phyloP scores from a whole-genome alignment of 2,888 invertebrate species.

The Liodrosophila aerea region DNA sequence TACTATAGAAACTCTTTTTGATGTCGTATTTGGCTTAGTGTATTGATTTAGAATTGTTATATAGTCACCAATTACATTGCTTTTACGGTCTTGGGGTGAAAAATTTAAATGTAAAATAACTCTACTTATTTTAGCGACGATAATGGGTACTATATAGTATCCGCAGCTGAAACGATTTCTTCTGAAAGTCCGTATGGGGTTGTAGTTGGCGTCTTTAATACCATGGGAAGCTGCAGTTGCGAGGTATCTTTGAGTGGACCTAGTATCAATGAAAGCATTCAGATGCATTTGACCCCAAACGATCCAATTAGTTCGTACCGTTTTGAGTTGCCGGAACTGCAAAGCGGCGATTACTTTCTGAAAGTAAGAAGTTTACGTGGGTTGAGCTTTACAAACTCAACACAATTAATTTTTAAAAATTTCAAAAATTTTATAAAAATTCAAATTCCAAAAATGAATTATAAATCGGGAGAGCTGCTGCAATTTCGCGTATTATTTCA shows the following conservation, averaged over 20 bases:
- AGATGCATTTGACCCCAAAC: conserved; percentile 14
- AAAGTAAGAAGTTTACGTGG: conserved; percentile 16
- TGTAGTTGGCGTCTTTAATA: conserved; percentile 22
- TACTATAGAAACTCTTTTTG: too few species aligned
- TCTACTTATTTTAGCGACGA: not conserved
- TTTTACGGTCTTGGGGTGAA: too few species aligned
- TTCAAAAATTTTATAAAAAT: conserved; percentile 28
- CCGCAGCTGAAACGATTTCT: conserved; percentile 22
- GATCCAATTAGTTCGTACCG: conserved; percentile 7
- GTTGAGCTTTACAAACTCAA: not conserved
- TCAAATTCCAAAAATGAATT: conserved; percentile 29
- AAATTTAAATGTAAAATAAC: not conserved
- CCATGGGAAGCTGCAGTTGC: conserved; percentile 12
- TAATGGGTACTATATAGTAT: conserved; percentile 15
- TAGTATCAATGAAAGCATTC: not conserved
- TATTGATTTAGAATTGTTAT: too few species aligned
- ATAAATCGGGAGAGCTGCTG: conserved; percentile 27
- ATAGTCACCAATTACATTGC: too few species aligned
- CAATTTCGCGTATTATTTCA: conserved; percentile 38
- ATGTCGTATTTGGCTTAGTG: too few species aligned
- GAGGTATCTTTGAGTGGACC: conserved; percentile 21
- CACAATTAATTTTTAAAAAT: conserved; percentile 7
- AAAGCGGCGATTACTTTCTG: conserved; percentile 21
- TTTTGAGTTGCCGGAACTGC: conserved; percentile 27
- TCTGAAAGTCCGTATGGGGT: conserved; percentile 30